These are phyloP conservation scores for Aromia moschata DNA, from an alignment of 2,888 invertebrate species.

Conservation along the genomic window DNA sequence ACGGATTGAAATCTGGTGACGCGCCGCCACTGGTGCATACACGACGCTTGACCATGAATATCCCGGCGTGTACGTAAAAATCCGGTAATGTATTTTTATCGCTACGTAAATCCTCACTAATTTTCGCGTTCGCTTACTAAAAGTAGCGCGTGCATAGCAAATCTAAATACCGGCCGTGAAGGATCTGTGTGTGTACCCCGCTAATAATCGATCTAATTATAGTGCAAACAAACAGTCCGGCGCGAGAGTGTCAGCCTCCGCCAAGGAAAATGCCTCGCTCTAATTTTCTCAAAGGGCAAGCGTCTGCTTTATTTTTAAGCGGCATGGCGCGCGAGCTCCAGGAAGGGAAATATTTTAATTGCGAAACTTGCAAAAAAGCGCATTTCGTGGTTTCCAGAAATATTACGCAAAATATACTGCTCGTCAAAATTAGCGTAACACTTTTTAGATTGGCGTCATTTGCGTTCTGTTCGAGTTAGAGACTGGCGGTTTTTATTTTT, in stretches of 20 bases:
- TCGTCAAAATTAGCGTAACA: too few species aligned
- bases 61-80: conserved; percentile 13
- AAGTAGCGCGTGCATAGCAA: conserved; percentile 8
- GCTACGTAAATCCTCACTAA: conserved; percentile 17
- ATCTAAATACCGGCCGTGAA: conserved; percentile 8
- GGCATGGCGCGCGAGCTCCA: neutral
- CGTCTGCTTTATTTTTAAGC: neutral
- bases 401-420: too few species aligned
- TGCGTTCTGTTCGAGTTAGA: too few species aligned
- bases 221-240: conserved; percentile 8
- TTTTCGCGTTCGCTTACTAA: conserved; percentile 5
- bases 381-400: too few species aligned
- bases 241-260: neutral
- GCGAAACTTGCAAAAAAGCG: too few species aligned
- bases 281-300: conserved; percentile 10
- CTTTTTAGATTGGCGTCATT: too few species aligned
- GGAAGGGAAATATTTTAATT: too few species aligned
- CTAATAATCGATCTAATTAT: conserved; percentile 20
- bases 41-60: conserved; percentile 17
- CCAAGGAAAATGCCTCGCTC: conserved; percentile 4
- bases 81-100: conserved; percentile 12
- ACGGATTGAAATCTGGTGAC: too few species aligned
- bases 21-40: neutral
- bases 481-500: too few species aligned
- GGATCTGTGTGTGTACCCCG: conserved; percentile 3